These are phyloP conservation scores for Cyanocitta stelleri DNA, from an alignment of 2,113 vertebrate species.

Conservation along the genomic window DNA sequence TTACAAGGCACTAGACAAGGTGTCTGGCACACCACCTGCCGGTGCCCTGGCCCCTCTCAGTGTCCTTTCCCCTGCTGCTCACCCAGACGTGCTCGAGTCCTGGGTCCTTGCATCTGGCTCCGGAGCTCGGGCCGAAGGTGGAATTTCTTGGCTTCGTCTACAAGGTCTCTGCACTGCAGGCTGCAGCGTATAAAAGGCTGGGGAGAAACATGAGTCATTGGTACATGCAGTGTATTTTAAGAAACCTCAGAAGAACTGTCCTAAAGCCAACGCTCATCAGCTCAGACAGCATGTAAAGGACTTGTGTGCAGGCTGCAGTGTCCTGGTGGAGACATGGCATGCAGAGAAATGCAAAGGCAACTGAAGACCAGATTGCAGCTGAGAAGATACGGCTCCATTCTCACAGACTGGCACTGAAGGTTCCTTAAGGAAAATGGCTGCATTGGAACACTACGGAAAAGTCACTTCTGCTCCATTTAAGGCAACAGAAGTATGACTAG, in stretches of 20 bases:
- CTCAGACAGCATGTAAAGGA: neutral
- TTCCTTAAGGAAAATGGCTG: neutral
- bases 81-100: constrained; percentile 94
- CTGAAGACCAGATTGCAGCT: neutral
- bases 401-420: neutral
- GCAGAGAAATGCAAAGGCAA: neutral
- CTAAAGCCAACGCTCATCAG: neutral
- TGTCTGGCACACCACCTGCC: neutral
- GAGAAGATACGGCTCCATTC: neutral
- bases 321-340: neutral
- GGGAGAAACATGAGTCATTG: constrained; percentile 23
- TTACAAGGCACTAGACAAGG: neutral
- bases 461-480: neutral
- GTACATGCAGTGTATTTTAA: neutral
- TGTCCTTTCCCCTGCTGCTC: neutral
- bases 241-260: neutral
- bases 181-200: constrained; percentile 95
- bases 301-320: neutral
- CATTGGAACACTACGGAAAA: neutral
- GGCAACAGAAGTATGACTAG: neutral
- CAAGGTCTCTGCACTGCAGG: constrained; percentile 94
- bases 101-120: constrained; percentile 96
- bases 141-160: constrained; percentile 99
- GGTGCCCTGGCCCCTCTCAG: neutral
- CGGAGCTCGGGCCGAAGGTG: constrained; percentile 93